phyloP scores from a whole-genome alignment of 2,113 vertebrate genomes.

The Chaetodon auriga region DNA sequence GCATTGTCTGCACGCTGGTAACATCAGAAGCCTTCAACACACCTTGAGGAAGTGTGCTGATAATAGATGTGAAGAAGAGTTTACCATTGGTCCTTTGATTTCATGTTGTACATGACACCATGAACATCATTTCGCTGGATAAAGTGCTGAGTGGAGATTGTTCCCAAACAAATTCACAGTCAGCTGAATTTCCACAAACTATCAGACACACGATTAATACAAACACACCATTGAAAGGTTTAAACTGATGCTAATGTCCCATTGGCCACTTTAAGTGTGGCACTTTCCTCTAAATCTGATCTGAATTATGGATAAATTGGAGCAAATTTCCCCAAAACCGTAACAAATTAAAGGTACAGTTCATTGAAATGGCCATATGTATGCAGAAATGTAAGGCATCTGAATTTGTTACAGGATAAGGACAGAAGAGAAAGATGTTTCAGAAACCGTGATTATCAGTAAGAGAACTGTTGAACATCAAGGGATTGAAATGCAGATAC shows the following conservation, averaged over 20 bases:
- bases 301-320: background rate
- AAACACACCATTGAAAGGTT: background rate
- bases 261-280: background rate
- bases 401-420: background rate
- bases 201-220: background rate
- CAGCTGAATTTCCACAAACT: background rate
- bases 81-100: background rate
- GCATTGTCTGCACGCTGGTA: background rate
- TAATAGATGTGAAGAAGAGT: background rate
- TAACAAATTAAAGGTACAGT: too few relatives aligned
- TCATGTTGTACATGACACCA: background rate
- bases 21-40: too few relatives aligned
- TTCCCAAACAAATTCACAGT: background rate
- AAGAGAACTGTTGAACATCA: background rate
- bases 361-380: background rate
- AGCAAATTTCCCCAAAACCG: background rate
- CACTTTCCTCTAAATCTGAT: background rate
- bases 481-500: too few relatives aligned
- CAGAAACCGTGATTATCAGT: background rate
- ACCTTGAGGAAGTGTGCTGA: background rate
- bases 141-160: background rate
- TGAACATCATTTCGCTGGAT: background rate
- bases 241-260: background rate
- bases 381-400: background rate
- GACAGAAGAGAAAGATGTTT: background rate